These are phyloP conservation scores for Camponotus fellah DNA, from an alignment of 2,888 invertebrate species.

Conservation along the genomic window DNA sequence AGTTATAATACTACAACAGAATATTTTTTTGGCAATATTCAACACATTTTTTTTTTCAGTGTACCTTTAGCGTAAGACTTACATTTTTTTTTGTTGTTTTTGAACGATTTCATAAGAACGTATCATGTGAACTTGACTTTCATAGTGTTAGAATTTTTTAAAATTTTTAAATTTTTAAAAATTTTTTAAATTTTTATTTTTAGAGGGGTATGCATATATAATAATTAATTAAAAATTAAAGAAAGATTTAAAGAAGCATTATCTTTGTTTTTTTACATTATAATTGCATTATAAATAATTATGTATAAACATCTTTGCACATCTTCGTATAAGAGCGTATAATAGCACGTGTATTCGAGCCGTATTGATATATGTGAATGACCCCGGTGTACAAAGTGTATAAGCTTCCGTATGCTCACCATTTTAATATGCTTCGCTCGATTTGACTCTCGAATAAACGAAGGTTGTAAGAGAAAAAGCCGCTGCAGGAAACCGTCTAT, in stretches of 20 bases:
- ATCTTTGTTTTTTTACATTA: not conserved
- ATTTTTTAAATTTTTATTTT: not conserved
- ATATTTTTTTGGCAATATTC: too few relatives aligned
- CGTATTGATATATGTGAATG: constrained; percentile 45
- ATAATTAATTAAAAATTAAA: not conserved
- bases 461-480: constrained; percentile 51
- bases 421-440: constrained; percentile 55
- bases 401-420: constrained; percentile 50
- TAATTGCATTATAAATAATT: not conserved
- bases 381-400: constrained; percentile 37
- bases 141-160: not conserved
- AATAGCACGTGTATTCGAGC: not conserved
- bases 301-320: not conserved
- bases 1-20: too few relatives aligned
- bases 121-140: constrained; percentile 1
- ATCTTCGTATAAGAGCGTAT: not conserved
- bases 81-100: not conserved
- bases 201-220: too few relatives aligned
- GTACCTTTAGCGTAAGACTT: not conserved
- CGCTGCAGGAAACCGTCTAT: constrained; percentile 47
- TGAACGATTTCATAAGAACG: not conserved
- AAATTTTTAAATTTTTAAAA: not conserved
- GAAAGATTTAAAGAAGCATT: not conserved
- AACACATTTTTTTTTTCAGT: too few relatives aligned
- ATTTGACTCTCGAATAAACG: constrained; percentile 56